Evolutionary conservation across 2,113 vertebrate genomes (phyloP), one percentile per base, ranked within the genome.

Genomic region (Ploceus nigricollis): DNA sequence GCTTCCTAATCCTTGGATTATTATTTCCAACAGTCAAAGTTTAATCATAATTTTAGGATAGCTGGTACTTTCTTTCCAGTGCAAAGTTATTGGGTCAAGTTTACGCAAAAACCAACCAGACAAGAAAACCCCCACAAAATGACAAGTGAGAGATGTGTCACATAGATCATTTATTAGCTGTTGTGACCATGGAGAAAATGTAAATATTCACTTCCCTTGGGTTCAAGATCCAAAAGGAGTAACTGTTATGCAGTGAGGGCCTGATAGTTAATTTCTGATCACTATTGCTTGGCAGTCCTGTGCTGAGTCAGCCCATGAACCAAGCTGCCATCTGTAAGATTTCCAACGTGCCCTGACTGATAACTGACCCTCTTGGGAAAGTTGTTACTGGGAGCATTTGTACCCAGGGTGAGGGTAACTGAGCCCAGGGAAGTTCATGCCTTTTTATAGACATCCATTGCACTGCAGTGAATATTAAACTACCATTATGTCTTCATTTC

Each of bases 101-200:
- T 88, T 56, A 56, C 25, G 30, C 11, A 33, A 56, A 51, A 86
- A 22, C 5, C 25, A 44, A 33, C 2, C 10, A 17, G 48, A 25
- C 10, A 30, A 61, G 42, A 23, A 45, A 37, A 44, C 9, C 3
- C 11, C 6, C 15, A 56, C 13, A 12, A 42, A 39, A 58, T 27
- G 30, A 31, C 21, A 60, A 53, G 7, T 0, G 0, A 82, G 9
- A 85, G 3, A 17, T 31, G 5, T 66, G 54, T 64, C 21, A 39
- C 47, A 35, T 7, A 30, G 13, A 18, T 45, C 1, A 15, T 11
- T 54, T 79, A 77, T 82, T 56, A 47, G 7, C 15, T 70, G 9
- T 33, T 3, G 3, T 31, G 4, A 12, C 5, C 19, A 37, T 27
- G 15, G 8, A 76, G 19, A 72, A 90, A 82, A 64, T 4, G 1